phyloP scores from a whole-genome alignment of 1,140 invertebrate species.

The Aricia agestis region DNA sequence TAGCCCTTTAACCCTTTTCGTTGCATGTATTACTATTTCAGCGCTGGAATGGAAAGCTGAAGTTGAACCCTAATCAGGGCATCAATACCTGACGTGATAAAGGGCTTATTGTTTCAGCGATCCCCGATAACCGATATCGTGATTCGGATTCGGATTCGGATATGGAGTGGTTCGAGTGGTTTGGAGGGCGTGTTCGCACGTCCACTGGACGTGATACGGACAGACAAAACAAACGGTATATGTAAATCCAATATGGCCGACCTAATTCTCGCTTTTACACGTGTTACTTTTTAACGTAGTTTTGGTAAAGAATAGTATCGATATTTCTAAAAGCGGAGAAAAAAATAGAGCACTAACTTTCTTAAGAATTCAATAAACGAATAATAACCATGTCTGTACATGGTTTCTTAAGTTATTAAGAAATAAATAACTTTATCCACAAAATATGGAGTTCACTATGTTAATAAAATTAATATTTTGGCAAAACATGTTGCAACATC shows the following conservation, averaged over 20 bases:
- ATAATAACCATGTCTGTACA: too few species aligned
- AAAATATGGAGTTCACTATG: too few species aligned
- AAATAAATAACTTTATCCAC: too few species aligned
- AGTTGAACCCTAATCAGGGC: slow-evolving; percentile 30
- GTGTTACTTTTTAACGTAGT: background rate
- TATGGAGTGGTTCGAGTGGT: slow-evolving; percentile 34
- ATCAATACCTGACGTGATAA: slow-evolving; percentile 34
- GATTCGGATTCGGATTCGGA: slow-evolving; percentile 34
- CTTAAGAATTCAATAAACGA: too few species aligned
- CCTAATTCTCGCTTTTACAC: slow-evolving; percentile 6
- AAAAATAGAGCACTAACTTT: background rate
- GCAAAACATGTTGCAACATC: background rate
- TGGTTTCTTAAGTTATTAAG: too few species aligned
- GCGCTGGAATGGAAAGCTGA: background rate
- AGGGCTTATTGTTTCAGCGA: slow-evolving; percentile 33
- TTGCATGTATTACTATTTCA: background rate
- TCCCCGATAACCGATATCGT: slow-evolving; percentile 37
- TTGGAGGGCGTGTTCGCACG: slow-evolving; percentile 31
- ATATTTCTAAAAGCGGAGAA: background rate
- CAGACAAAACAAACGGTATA: slow-evolving; percentile 34
- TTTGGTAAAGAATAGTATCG: too few species aligned
- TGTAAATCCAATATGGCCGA: background rate
- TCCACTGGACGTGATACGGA: slow-evolving; percentile 32
- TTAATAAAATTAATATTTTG: background rate
- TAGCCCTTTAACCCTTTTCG: background rate